Conservation (phyloP, 2,888 invertebrate genomes). For the Chironomus riparius region DNA sequence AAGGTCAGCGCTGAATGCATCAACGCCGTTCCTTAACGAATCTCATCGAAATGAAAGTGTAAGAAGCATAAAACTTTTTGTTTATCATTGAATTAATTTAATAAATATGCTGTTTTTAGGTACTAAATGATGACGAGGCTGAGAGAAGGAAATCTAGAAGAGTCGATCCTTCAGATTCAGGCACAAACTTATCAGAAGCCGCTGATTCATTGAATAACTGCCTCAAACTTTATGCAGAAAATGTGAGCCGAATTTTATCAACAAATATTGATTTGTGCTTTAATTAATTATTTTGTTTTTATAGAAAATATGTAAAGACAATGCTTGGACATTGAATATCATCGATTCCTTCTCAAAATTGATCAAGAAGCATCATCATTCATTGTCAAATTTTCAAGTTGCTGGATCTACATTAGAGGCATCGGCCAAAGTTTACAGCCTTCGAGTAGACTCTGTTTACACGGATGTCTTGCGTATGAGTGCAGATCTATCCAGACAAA, state of each 20-base stretch:
- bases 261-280: conserved; percentile 2
- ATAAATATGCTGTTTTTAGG: conserved; percentile 24
- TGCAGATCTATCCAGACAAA: conserved; percentile 46
- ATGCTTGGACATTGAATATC: conserved; percentile 78
- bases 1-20: background rate
- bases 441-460: conserved; percentile 78
- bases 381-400: conserved; percentile 64
- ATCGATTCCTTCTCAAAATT: conserved; percentile 78
- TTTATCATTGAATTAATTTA: background rate
- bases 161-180: conserved; percentile 33
- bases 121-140: conserved; percentile 51
- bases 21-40: background rate
- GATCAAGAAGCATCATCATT: conserved; percentile 58
- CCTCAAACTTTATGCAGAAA: conserved; percentile 68
- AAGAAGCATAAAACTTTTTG: background rate
- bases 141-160: conserved; percentile 45
- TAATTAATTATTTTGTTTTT: background rate
- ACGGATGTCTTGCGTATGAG: conserved; percentile 70
- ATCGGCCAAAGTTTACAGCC: conserved; percentile 78
- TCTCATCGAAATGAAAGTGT: background rate
- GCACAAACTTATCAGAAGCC: conserved; percentile 36
- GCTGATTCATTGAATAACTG: conserved; percentile 66
- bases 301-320: conserved; percentile 78
- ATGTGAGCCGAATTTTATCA: conserved; percentile 45
- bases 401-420: conserved; percentile 82